Base-by-base conservation (phyloP, 2,888 invertebrate genomes). In the Lepidocyrtoides sp. region DNA sequence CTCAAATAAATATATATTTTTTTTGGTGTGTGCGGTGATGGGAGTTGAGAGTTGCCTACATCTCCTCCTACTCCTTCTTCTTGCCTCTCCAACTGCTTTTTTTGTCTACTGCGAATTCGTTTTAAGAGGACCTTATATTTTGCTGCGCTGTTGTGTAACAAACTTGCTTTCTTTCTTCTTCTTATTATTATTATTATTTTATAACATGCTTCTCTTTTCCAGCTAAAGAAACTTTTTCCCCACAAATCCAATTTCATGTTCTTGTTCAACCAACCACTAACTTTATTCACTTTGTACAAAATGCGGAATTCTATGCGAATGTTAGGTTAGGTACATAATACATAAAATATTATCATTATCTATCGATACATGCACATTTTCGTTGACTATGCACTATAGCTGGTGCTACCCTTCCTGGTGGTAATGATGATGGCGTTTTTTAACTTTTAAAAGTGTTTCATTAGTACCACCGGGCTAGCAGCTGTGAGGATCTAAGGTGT, bases 211-310 rank as follows among this genome's bases (percentile, higher is more conserved):
- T 32, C n/a, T 66, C 32, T n/a, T 36, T 54, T 20, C 48, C 23
- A 23, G 54, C 54, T 36, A 3, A 63, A 83, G 51, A 36, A 81
- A 32, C 10, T 32, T 66, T 88, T 29, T 88, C 69, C 54, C 69
- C n/a, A n/a, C 88, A 88, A 88, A 88, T 88, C 88, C 81, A 88
- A 88, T 88, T 88, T 81, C 88, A 88, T 81, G 88, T 88, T 88
- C 81, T 88, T 75, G 77, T 63, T 77, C 86, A 77, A 51, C 86
- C 81, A 81, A 81, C 88, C 88, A 69, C 88, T 60, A 60, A 81
- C 81, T 81, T 60, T 81, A 60, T 81, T n/a, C 81, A 36, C 41
- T 60, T 60, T 60, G 51, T 51, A 75, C 23, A 66, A 17, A 48
- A 84, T 44, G 72, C 44, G 20, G 20, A 41, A 72, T 69, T 17